Conservation (phyloP, 37 sponge, comb jelly and placozoan genomes). For the Crambe crambe region DNA sequence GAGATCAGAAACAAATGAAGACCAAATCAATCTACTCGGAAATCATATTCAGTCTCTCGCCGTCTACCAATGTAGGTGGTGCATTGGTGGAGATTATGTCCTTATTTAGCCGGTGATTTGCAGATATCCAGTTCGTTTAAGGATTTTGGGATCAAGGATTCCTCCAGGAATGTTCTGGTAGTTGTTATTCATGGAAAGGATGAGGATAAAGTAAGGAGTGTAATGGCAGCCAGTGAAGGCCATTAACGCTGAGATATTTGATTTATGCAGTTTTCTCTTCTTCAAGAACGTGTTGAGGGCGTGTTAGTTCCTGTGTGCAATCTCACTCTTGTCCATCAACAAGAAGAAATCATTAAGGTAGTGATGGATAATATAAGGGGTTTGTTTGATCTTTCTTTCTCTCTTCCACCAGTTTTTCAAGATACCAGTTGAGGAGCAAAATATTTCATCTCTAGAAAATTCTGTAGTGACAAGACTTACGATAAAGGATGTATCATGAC, state of each 20-base stretch:
- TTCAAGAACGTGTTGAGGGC: conserved; percentile 2
- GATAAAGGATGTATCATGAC: conserved; percentile 26
- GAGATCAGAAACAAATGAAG: conserved; percentile 43
- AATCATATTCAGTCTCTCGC: conserved; percentile 36
- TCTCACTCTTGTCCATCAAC: background rate
- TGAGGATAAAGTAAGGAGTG: background rate
- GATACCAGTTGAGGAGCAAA: conserved; percentile 14
- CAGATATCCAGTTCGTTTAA: conserved; percentile 53
- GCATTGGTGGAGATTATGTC: background rate
- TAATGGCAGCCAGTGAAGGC: background rate
- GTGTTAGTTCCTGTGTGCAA: background rate
- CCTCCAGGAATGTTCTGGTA: conserved; percentile 5
- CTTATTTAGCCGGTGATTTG: background rate
- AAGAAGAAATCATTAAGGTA: conserved; percentile 30
- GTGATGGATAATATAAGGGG: background rate
- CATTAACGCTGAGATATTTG: background rate
- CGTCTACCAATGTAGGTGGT: conserved; percentile 35
- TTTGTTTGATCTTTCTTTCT: background rate
- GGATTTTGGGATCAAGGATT: conserved; percentile 37
- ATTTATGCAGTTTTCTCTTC: background rate
- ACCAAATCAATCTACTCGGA: conserved; percentile 39
- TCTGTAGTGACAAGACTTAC: conserved; percentile 46
- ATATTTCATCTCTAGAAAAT: conserved; percentile 30
- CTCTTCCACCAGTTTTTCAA: conserved; percentile 11
- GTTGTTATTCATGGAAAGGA: conserved; percentile 8